A percentile compares a stretch with the other conserved stretches of the same genome.
These are phyloP conservation scores for Iguana delicatissima DNA, from an alignment of 2,797 vertebrate species.

Conservation along the genomic window DNA sequence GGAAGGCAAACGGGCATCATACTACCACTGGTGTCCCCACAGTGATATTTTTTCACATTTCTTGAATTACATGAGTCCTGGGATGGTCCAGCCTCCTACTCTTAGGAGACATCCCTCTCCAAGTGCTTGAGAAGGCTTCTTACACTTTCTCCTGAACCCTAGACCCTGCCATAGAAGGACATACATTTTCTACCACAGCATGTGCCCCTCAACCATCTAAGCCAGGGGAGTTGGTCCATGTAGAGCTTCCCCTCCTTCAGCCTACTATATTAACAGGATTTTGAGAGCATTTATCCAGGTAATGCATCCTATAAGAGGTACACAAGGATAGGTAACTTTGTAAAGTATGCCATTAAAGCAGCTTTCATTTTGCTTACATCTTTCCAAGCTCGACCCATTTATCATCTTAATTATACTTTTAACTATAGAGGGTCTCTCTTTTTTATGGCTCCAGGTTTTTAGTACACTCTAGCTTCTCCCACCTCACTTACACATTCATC, in stretches of 20 bases:
- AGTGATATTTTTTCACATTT: background rate
- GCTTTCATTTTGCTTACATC: slow-evolving; percentile 9
- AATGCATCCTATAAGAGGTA: background rate
- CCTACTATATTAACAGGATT: background rate
- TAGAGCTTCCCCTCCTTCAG: background rate
- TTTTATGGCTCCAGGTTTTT: slow-evolving; percentile 6
- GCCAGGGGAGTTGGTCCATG: background rate
- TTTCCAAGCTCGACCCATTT: slow-evolving; percentile 11
- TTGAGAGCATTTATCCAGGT: background rate
- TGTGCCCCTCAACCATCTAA: background rate
- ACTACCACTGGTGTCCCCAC: background rate
- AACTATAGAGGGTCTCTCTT: background rate
- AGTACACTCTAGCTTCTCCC: background rate
- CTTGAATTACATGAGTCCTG: background rate
- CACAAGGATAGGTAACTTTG: background rate
- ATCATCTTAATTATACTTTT: slow-evolving; percentile 26
- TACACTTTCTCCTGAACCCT: background rate
- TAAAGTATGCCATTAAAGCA: background rate
- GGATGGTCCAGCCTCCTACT: background rate
- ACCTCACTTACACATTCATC: slow-evolving; percentile 18
- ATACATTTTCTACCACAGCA: background rate
- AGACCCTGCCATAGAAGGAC: background rate
- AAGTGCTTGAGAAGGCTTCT: background rate
- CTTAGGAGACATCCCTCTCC: background rate
- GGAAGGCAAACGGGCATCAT: background rate